Percentiles rank a stretch among this genome's conserved stretches.
Conservation (phyloP, 1,140 invertebrate genomes). For the Ylistrum balloti region DNA sequence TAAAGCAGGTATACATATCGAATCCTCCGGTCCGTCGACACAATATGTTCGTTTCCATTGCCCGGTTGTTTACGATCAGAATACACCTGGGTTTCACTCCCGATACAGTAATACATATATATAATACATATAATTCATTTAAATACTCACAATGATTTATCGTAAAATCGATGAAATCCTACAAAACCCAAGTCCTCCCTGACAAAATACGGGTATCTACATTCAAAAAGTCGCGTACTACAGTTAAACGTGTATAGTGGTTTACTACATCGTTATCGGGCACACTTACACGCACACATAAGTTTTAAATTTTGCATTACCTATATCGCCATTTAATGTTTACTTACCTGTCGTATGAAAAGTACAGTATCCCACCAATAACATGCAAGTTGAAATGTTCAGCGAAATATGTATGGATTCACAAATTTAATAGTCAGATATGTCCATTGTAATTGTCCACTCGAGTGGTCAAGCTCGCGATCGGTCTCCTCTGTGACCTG, state of each 20-base stretch:
- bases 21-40: neutral
- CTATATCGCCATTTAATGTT: slow-evolving; percentile 36
- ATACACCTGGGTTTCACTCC: neutral
- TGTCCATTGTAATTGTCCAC: neutral
- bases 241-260: neutral
- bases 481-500: neutral
- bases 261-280: neutral
- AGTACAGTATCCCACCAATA: neutral
- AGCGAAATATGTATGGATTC: neutral
- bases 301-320: neutral
- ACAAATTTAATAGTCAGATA: neutral
- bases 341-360: slow-evolving; percentile 20
- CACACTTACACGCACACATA: neutral
- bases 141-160: neutral
- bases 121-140: neutral
- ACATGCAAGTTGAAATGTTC: neutral
- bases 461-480: slow-evolving; percentile 31
- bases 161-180: neutral
- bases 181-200: neutral
- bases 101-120: neutral
- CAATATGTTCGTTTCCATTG: neutral
- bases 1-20: neutral
- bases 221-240: neutral
- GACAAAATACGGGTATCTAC: neutral
- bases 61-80: neutral